Base-by-base conservation (phyloP, 1,140 invertebrate species). In the Brachionus plicatilis region DNA sequence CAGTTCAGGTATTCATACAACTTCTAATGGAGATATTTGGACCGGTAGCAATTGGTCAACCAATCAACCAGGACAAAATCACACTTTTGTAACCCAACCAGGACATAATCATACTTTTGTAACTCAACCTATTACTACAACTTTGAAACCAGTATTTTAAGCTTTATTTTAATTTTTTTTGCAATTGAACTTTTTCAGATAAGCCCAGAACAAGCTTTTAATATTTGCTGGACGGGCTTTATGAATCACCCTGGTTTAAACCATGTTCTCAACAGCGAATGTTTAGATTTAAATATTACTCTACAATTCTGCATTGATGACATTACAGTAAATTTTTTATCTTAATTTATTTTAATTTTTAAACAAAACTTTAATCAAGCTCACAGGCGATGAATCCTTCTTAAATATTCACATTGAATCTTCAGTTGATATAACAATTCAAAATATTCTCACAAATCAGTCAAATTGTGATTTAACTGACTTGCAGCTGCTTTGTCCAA, bases 391-490 rank as follows among this genome's bases (percentile, higher is more conserved):
- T 43, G 8, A 3, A 17, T 47, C 43, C 2, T 24, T 76, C 27
- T 27, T 76, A 20, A 50, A 76, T 24, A 76, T 47, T 76, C 72
- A 76, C 24, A 76, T 76, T 27, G 17, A 76, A 50, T 24, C 72
- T n/a, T 47, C 72, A 9, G 50, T 76, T 0, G 72, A 76, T 27
- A 50, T 76, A 27, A 29, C 72, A 24, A 76, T 76, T 50, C 72
- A 50, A 76, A 76, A 50, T 29, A 76, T 50, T 14, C 33, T 76
- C 3, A 50, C 41, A 12, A 50, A 50, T 76, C 43, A 76, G 1
- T n/a, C 43, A 0, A 50, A 76, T 12, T 76, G 72, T 27, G 11
- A 76, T 43, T n/a, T 27, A 20, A 27, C 11, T 76, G 7, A 76
- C n/a, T n/a, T 76, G 11, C 9, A 76, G 27, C 27, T 76, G 4